Evolutionary conservation across 2,113 vertebrate species (phyloP), one percentile per base, ranked within the genome.

Genomic region (Rana temporaria): DNA sequence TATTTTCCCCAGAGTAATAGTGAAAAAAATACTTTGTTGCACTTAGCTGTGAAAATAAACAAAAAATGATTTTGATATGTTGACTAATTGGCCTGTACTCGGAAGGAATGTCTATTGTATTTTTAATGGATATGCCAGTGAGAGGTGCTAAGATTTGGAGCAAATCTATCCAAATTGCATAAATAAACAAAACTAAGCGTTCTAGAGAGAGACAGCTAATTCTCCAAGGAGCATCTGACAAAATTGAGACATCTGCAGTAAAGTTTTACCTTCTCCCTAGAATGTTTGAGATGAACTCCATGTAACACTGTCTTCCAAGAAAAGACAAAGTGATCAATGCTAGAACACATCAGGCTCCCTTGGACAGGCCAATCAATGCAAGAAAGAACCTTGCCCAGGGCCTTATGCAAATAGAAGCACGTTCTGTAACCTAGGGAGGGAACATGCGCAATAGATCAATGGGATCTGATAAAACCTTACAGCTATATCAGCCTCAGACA

Each of bases 321-420:
- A 94, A 93, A 93, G 91, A 94, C 93, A 96, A 95, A 94, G 94
- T 97, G 96, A 98, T 98, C 96, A 97, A 98, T 97, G 96, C 89
- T 90, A 95, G 92, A 95, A 96, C 94, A 94, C 94, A 96, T 95
- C 92, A 96, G 96, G 92, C 95, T 96, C 94, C 95, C 94, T 95
- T 94, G 96, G 96, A 98, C 97, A 96, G 96, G 93, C 95, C 96
- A 98, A 99, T 99, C 98, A 99, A 98, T 98, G 96, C 92, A 93
- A 96, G 94, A 97, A 98, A 98, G 95, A 99, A 99, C 97, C 97
- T 99, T 99, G 98, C 98, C 97, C 96, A 97, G 96, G 97, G 97
- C 97, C 93, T 97, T 98, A 98, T 99, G 97, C 96, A 98, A 99
- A 99, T 98, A 94, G 95, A 94, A 93, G 94, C 96, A 97, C 94